A percentile compares a stretch with the other conserved stretches of the same genome.
These are phyloP conservation scores for Coilia nasus DNA, from an alignment of 2,797 vertebrate genomes.

Conservation along the genomic window DNA sequence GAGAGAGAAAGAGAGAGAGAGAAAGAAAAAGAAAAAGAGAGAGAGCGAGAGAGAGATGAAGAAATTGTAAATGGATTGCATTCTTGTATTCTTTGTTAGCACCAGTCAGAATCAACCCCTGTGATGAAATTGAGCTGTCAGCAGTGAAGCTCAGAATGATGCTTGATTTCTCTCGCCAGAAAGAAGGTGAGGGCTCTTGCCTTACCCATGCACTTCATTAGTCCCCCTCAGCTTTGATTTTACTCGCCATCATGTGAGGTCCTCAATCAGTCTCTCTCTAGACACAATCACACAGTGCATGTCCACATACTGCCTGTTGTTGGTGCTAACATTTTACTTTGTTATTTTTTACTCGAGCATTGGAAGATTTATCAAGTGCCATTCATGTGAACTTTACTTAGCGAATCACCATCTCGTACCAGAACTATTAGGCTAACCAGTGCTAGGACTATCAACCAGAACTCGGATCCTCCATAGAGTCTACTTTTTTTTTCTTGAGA, in stretches of 20 bases:
- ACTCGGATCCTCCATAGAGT: too few relatives aligned
- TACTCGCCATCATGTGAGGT: neutral
- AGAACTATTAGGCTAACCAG: neutral
- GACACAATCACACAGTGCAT: too few relatives aligned
- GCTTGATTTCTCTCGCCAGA: neutral
- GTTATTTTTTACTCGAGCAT: neutral
- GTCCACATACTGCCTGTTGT: too few relatives aligned
- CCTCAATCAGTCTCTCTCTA: too few relatives aligned
- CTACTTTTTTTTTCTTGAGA: too few relatives aligned
- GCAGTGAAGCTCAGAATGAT: neutral
- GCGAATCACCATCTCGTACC: neutral
- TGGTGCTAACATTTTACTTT: too few relatives aligned
- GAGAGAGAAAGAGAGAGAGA: conserved; percentile 22
- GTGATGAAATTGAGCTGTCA: conserved; percentile 21
- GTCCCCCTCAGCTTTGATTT: neutral
- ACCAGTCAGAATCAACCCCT: neutral
- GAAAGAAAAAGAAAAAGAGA: neutral
- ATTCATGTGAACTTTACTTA: neutral
- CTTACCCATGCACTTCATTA: neutral
- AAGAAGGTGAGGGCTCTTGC: neutral
- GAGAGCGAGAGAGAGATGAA: neutral
- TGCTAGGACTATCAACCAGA: too few relatives aligned
- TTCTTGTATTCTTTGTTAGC: neutral
- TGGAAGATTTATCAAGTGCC: neutral
- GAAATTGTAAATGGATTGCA: conserved; percentile 11